Evolutionary conservation across 2,797 vertebrate genomes (phyloP).

Genomic region (Neoniphon sammara): DNA sequence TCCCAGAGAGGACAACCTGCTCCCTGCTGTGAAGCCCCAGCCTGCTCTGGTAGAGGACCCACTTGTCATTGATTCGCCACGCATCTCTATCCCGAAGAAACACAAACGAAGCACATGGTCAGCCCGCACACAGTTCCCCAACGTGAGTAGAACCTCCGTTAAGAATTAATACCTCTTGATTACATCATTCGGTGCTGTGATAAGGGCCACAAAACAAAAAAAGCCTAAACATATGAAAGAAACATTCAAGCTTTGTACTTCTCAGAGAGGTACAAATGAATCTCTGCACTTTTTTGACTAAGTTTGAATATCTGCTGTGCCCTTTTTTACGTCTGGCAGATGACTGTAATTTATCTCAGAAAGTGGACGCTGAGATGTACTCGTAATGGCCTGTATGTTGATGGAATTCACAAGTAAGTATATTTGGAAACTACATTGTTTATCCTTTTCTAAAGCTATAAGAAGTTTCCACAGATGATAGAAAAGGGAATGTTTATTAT

Average conservation of each 20-base stretch:
- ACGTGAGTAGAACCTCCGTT: slow-evolving; percentile 65
- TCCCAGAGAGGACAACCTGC: not conserved
- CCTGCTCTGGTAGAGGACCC: slow-evolving; percentile 70
- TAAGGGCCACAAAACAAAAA: too few relatives aligned
- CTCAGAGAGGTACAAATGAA: too few relatives aligned
- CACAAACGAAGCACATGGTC: slow-evolving; percentile 46
- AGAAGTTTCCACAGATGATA: not conserved
- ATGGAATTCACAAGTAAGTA: slow-evolving; percentile 78
- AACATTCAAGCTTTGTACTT: too few relatives aligned
- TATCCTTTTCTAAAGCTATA: not conserved
- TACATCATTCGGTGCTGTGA: too few relatives aligned
- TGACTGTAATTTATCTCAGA: slow-evolving; percentile 72
- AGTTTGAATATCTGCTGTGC: too few relatives aligned
- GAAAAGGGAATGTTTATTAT: not conserved
- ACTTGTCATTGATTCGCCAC: slow-evolving; percentile 76
- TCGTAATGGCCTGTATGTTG: slow-evolving; percentile 74
- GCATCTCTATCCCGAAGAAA: slow-evolving; percentile 77
- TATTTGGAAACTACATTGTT: not conserved
- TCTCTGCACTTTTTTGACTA: not conserved
- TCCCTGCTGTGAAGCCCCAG: not conserved
- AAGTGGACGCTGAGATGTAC: slow-evolving; percentile 76
- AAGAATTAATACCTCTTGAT: too few relatives aligned
- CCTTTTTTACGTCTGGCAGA: slow-evolving; percentile 61
- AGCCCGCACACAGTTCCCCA: slow-evolving; percentile 29
- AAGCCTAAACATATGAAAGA: too few relatives aligned